Evolutionary conservation across 2,113 vertebrate species (phyloP).

Genomic region (Leucopsar rothschildi): DNA sequence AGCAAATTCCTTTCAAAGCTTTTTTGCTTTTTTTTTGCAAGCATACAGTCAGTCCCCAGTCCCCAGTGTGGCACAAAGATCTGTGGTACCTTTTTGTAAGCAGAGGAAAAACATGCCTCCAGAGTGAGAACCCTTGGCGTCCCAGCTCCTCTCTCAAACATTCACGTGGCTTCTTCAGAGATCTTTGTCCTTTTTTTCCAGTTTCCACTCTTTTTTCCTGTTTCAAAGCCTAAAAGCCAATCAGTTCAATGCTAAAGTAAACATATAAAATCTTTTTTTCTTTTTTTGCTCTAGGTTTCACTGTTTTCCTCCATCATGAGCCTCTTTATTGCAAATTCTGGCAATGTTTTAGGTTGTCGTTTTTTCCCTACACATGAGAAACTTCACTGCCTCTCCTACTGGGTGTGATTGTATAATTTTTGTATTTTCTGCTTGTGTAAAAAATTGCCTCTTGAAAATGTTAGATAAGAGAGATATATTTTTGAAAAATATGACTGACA

Average conservation of each 20-base stretch:
- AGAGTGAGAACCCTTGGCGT: background rate
- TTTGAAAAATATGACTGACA: background rate
- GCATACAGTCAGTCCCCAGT: background rate
- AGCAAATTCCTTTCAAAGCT: background rate
- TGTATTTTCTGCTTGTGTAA: background rate
- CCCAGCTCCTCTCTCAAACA: background rate
- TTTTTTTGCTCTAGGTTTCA: background rate
- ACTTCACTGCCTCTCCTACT: background rate
- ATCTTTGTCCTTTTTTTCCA: background rate
- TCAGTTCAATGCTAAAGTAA: background rate
- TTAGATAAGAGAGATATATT: background rate
- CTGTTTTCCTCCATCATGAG: background rate
- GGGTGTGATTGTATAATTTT: background rate
- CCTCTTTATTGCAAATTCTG: background rate
- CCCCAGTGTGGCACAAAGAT: background rate
- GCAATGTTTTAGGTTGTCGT: background rate
- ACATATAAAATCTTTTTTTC: background rate
- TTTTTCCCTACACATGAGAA: background rate
- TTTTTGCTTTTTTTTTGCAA: background rate
- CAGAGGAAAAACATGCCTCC: background rate
- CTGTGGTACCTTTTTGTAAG: background rate
- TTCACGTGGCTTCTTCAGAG: background rate
- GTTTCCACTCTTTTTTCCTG: background rate
- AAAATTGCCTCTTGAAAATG: background rate
- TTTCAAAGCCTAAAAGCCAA: background rate